Conservation (phyloP, 2,797 vertebrate species). For the Serranus cabrilla region DNA sequence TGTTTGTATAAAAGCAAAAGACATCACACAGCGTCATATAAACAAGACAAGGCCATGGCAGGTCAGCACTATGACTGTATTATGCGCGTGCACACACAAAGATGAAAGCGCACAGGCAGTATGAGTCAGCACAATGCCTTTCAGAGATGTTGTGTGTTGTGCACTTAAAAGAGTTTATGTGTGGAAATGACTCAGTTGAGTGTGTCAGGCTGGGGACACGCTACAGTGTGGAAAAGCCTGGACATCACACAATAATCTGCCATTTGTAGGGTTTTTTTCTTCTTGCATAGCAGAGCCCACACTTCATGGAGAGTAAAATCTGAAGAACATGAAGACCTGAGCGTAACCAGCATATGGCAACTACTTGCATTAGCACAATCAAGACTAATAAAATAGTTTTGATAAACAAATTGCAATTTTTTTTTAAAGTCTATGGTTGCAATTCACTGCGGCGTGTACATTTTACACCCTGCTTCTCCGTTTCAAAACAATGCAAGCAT, state of each 20-base stretch:
- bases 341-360: not conserved
- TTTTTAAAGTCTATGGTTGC: no score
- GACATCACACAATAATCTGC: constrained; percentile 38
- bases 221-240: constrained; percentile 35
- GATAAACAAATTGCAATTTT: no score
- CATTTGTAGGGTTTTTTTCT: not conserved
- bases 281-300: constrained; percentile 6
- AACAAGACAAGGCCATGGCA: not conserved
- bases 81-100: constrained; percentile 4
- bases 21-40: constrained; percentile 22
- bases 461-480: no score
- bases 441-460: no score
- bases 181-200: constrained; percentile 66
- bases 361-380: not conserved
- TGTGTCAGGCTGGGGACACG: constrained; percentile 42
- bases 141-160: constrained; percentile 47
- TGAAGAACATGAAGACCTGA: not conserved
- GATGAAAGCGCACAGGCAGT: constrained; percentile 40
- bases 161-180: constrained; percentile 42
- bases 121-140: constrained; percentile 68
- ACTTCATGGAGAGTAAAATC: not conserved
- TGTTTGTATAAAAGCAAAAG: constrained; percentile 10
- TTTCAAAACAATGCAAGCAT: no score
- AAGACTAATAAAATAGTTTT: not conserved
- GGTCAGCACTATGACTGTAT: constrained; percentile 42